Evolutionary conservation across 1,140 invertebrate genomes (phyloP), one percentile per base, ranked within the genome.

Genomic region (Drepana arcuata): DNA sequence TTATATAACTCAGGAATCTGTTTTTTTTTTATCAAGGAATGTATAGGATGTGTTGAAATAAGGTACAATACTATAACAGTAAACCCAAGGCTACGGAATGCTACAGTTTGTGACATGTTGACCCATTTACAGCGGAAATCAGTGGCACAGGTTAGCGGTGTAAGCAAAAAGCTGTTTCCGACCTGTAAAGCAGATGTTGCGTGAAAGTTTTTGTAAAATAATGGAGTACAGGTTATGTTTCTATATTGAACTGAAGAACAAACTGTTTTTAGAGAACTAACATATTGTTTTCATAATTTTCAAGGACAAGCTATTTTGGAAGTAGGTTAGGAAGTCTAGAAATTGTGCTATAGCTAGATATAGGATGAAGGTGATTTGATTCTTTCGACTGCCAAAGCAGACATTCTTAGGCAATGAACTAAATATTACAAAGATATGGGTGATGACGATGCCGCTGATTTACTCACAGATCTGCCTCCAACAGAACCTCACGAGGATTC

Each of bases 111-210:
- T 66, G 57, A 62, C 62, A 54, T 72, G 62, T 66, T 70, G 67
- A 74, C 66, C 67, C 60, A 73, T 59, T 62, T 71, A 50, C 63
- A 73, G 67, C 69, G 72, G 72, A 77, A 67, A 65, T 54, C 64
- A 49, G 38, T 48, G 51, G 45, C 39, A 36, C 64, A 35, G 32
- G 48, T 48, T 55, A 58, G 59, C 55, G 51, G 62, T 57, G 41
- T 39, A 26, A 28, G 64, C 56, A 74, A 73, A 72, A 77, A 63
- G 41, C n/a, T 43, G 57, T 70, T 64, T 75, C 73, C 73, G 73
- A n/a, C n/a, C n/a, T 60, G 58, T 34, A 18, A 43, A 38, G 48
- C 63, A 70, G 61, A 67, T 72, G 64, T 60, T 60, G 41, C 41
- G 36, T 51, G 37, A 43, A 30, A 16, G 25, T 26, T 37, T 68